phyloP scores from a whole-genome alignment of 2,888 invertebrate species.

The Esperia sulphurella region DNA sequence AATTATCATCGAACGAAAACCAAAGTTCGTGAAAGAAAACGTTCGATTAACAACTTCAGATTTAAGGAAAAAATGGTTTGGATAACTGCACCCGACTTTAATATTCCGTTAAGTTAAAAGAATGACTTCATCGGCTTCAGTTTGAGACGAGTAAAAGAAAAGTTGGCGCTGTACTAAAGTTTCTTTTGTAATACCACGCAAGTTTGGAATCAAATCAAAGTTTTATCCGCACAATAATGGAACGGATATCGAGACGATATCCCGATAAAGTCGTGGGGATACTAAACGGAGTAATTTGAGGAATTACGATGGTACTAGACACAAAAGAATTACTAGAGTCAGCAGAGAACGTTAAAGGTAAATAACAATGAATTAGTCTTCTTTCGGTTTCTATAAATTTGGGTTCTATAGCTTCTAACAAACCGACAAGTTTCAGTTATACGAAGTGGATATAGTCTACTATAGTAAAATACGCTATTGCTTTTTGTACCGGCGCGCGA shows the following conservation, averaged over 20 bases:
- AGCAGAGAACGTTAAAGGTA: too few species aligned
- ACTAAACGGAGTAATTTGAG: conserved; percentile 32
- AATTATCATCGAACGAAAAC: too few species aligned
- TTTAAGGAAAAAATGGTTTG: not conserved
- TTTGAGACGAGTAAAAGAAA: conserved; percentile 19
- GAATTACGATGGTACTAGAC: conserved; percentile 4
- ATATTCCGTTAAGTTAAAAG: conserved; percentile 21
- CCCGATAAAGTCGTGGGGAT: conserved; percentile 50
- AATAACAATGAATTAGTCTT: too few species aligned
- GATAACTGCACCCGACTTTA: conserved; percentile 13
- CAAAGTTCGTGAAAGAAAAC: not conserved
- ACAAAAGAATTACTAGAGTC: too few species aligned
- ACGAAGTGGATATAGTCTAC: too few species aligned
- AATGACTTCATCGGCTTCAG: conserved; percentile 29
- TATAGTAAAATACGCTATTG: too few species aligned
- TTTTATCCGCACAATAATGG: conserved; percentile 69
- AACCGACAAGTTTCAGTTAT: too few species aligned
- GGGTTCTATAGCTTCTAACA: too few species aligned
- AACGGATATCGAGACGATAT: conserved; percentile 64
- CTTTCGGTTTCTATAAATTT: too few species aligned
- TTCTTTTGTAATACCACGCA: conserved; percentile 49
- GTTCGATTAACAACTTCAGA: not conserved
- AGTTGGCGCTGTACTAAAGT: conserved; percentile 46
- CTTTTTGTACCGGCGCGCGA: too few species aligned
- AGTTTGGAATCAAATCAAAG: conserved; percentile 72